phyloP scores from a whole-genome alignment of 2,113 vertebrate species.

The Neogobius melanostomus region DNA sequence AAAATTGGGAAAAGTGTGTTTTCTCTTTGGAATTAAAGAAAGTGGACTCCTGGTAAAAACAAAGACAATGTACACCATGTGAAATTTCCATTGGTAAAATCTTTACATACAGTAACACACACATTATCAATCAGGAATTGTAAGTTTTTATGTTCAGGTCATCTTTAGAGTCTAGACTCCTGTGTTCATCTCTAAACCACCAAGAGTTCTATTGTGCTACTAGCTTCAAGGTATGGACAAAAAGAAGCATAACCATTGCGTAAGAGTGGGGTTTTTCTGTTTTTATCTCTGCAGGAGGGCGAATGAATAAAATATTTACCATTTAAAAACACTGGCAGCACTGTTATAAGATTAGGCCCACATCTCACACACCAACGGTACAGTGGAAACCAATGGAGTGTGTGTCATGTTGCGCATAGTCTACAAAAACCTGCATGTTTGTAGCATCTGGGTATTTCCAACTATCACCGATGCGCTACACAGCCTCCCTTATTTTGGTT shows the following conservation, averaged over 20 bases:
- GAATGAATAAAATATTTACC: background rate
- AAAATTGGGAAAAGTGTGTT: too few species aligned
- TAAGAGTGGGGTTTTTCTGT: background rate
- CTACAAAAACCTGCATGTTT: conserved; percentile 44
- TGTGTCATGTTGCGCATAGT: conserved; percentile 35
- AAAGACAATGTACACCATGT: too few species aligned
- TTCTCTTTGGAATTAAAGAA: too few species aligned
- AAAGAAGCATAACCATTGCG: background rate
- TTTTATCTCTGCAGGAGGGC: background rate
- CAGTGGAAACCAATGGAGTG: background rate
- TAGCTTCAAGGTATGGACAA: too few species aligned
- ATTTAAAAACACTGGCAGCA: background rate
- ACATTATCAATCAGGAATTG: too few species aligned
- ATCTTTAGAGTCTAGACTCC: too few species aligned
- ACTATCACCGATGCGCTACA: conserved; percentile 13
- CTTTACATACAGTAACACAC: too few species aligned
- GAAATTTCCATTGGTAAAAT: too few species aligned
- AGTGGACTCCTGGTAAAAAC: too few species aligned
- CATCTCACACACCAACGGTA: background rate
- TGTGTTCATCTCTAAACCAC: too few species aligned
- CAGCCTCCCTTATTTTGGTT: conserved; percentile 45
- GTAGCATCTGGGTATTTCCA: conserved; percentile 21
- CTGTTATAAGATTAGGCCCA: conserved; percentile 1
- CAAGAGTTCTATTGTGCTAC: too few species aligned
- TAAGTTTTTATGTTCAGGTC: too few species aligned